These are phyloP conservation scores for Aethina tumida DNA, from an alignment of 1,140 invertebrate species.

Conservation along the genomic window DNA sequence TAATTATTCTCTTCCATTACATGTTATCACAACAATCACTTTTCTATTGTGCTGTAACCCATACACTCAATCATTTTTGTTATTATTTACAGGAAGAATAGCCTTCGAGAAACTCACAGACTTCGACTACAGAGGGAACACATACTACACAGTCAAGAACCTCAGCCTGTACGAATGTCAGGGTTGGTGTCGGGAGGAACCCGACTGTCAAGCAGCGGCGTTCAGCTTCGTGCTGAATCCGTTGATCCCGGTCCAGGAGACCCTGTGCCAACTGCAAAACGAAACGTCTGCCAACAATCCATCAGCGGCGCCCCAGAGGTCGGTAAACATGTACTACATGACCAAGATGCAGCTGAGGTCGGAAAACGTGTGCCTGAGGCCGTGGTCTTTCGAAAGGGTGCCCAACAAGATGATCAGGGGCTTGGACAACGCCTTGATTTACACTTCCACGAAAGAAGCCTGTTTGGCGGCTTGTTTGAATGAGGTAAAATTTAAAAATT, in stretches of 20 bases:
- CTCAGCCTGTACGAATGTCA: conserved; percentile 88
- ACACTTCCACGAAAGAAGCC: conserved; percentile 87
- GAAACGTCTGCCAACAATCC: conserved; percentile 84
- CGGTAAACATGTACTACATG: conserved; percentile 92
- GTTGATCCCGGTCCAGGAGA: conserved; percentile 74
- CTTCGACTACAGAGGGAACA: conserved; percentile 79
- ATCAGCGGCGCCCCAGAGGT: conserved; percentile 65
- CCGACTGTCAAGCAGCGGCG: conserved; percentile 80
- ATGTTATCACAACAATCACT: no score
- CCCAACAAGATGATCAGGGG: conserved; percentile 86
- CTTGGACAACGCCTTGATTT: conserved; percentile 82
- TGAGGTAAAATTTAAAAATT: conserved; percentile 50
- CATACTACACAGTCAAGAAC: conserved; percentile 87
- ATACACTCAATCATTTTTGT: conserved; percentile 6
- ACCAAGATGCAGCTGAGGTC: conserved; percentile 84
- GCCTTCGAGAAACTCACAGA: conserved; percentile 92
- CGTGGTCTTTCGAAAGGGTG: conserved; percentile 88
- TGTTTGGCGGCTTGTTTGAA: conserved; percentile 86
- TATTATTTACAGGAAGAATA: conserved; percentile 53
- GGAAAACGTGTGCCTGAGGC: conserved; percentile 81
- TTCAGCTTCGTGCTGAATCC: conserved; percentile 90
- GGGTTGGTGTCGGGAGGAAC: conserved; percentile 86
- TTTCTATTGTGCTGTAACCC: background rate
- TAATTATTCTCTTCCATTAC: no score
- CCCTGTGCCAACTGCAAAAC: conserved; percentile 84